A percentile compares a stretch with the other conserved stretches of the same genome.
These are phyloP conservation scores for Cyprinodon brontotheroides DNA, from an alignment of 2,113 vertebrate genomes.

Conservation along the genomic window DNA sequence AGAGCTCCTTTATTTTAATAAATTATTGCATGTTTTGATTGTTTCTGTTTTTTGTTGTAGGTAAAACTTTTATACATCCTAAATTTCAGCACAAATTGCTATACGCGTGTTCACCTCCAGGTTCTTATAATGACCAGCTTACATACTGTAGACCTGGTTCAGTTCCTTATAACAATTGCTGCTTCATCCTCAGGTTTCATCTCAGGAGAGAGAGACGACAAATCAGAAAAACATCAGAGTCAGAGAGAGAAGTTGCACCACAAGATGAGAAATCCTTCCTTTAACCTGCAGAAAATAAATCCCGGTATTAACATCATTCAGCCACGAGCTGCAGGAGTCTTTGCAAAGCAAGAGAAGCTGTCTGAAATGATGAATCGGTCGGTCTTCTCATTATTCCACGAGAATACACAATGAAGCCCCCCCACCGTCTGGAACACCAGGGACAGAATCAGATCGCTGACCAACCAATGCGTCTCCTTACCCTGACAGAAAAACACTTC, in stretches of 20 bases:
- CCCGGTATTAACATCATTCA: not conserved
- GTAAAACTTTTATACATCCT: too few relatives aligned
- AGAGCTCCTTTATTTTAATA: too few relatives aligned
- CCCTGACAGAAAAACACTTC: constrained; percentile 1
- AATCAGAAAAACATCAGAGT: not conserved
- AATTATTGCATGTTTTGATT: too few relatives aligned
- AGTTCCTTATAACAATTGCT: too few relatives aligned
- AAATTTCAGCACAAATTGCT: too few relatives aligned
- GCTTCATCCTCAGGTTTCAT: too few relatives aligned
- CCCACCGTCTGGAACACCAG: not conserved
- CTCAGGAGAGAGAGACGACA: not conserved
- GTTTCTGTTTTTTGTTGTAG: too few relatives aligned
- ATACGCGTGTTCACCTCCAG: too few relatives aligned
- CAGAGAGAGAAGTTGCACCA: not conserved
- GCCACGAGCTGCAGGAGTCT: not conserved
- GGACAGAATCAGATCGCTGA: not conserved
- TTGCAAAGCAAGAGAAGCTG: not conserved
- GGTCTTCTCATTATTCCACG: not conserved
- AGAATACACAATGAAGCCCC: not conserved
- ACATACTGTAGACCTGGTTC: too few relatives aligned
- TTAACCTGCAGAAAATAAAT: not conserved
- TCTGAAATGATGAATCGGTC: not conserved
- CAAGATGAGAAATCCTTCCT: not conserved
- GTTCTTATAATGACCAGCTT: too few relatives aligned
- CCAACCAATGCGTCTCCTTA: not conserved